Conservation (phyloP, 2,113 vertebrate species). For the Stigmatopora nigra region DNA sequence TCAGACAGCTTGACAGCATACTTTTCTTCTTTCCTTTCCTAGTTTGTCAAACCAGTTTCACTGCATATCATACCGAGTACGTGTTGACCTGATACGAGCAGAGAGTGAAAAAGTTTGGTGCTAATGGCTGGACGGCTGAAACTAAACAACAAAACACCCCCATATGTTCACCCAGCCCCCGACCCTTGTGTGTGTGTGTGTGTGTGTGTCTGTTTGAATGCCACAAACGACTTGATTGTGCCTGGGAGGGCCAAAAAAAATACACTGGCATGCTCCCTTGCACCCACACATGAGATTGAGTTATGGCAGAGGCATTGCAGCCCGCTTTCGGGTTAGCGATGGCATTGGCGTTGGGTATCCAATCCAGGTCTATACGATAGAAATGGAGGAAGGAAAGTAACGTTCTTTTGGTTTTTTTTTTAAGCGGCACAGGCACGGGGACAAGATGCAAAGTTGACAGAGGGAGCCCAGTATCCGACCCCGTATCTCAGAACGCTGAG, state of each 20-base stretch:
- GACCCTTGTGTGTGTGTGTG: conserved; percentile 23
- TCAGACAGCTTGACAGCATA: conserved; percentile 17
- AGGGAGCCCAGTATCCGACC: too few relatives aligned
- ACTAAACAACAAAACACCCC: conserved; percentile 20
- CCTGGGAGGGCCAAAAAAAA: conserved; percentile 16
- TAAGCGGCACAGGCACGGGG: too few relatives aligned
- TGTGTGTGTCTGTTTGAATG: conserved; percentile 20
- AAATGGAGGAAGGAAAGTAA: too few relatives aligned
- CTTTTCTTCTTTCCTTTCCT: conserved; percentile 4
- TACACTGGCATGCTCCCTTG: conserved; percentile 55
- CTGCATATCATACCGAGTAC: conserved; percentile 12
- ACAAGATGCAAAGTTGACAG: too few relatives aligned
- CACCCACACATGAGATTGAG: conserved; percentile 53
- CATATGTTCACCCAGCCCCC: conserved; percentile 14
- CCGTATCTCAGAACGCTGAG: too few relatives aligned
- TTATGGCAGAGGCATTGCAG: conserved; percentile 50
- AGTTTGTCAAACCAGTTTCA: conserved; percentile 41
- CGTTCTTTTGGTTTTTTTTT: too few relatives aligned
- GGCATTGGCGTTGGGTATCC: not conserved
- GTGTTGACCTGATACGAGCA: not conserved
- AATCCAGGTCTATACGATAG: not conserved
- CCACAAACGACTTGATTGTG: conserved; percentile 51
- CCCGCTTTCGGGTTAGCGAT: too few relatives aligned
- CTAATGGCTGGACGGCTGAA: not conserved
- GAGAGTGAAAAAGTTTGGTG: not conserved